Evolutionary conservation across 2,797 vertebrate genomes (phyloP).

Genomic region (Myotis daubentonii): DNA sequence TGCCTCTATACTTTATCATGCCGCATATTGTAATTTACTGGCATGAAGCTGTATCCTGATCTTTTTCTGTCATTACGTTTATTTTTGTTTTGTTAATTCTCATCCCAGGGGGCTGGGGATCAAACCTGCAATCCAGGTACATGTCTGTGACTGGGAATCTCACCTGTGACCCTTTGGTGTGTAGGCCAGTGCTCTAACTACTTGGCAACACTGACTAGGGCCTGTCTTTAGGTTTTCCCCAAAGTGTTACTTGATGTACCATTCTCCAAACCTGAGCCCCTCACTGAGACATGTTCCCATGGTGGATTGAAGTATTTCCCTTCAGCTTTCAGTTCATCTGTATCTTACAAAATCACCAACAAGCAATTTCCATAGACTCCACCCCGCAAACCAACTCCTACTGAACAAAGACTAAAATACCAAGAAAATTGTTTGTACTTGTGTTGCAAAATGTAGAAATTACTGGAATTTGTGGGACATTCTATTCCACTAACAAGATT

Average conservation of each 20-base stretch:
- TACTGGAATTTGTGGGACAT: conserved; percentile 25
- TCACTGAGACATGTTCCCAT: not conserved
- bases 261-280: not conserved
- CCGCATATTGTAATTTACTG: not conserved
- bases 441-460: conserved; percentile 19
- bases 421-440: conserved; percentile 49
- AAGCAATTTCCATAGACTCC: not conserved
- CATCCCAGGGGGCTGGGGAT: too few species aligned
- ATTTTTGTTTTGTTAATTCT: too few species aligned
- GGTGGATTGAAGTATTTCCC: not conserved
- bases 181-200: too few species aligned
- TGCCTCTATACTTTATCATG: not conserved
- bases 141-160: too few species aligned
- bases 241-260: not conserved
- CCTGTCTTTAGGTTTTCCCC: not conserved
- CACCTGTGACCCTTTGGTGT: too few species aligned
- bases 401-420: not conserved
- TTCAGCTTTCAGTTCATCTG: not conserved
- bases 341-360: not conserved
- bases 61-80: not conserved
- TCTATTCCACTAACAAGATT: conserved; percentile 41
- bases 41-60: not conserved
- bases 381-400: not conserved
- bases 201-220: too few species aligned
- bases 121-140: too few species aligned